Base-by-base conservation (phyloP, 2,797 vertebrate species). In the Phoxinus dragarum region DNA sequence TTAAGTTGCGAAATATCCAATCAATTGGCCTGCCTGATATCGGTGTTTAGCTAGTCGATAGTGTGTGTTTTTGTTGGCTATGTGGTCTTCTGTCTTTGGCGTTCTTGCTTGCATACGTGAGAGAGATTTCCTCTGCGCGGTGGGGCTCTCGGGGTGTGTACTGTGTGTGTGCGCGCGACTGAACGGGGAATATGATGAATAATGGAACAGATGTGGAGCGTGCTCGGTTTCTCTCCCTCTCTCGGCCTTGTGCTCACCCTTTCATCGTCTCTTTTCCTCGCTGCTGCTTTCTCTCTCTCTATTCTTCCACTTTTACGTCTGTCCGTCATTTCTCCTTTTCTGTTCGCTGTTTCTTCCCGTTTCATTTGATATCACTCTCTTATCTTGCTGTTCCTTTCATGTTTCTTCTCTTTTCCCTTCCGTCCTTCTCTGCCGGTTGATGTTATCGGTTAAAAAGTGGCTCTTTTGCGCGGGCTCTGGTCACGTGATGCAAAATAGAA, bases 201-300 rank as follows among this genome's bases (percentile, higher is more conserved):
- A 90, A 90, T 90, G 89, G 87, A 90, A 90, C 89, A 90, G 89
- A 90, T 90, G 89, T 90, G 87, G 81, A 90, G 89, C 84, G 87
- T 82, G 86, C 87, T 80, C 88, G 23, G 81, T 78, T 82, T 78
- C 87, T 66, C 86, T 80, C 85, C 69, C 81, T 84, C 66, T 84
- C 87, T 67, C 69, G 56, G 78, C 66, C 69, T 31, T 27, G 77
- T 36, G 11, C 71, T 76, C 47, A 75, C 80, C 67, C 84, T 66
- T 73, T 88, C 85, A 87, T 83, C 49, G 84, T 89, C 85, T 81
- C 84, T 83, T 80, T 88, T 84, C 56, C 86, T 87, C 68, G 81
- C 84, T 23, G 66, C 68, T 81, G 77, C 47, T 49, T 31, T 64
- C 49, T 54, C 76, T 44, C 54, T 72, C 44, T 71, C 36, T 64